Conservation (phyloP, 2,888 invertebrate genomes). For the Stenoptilia bipunctidactyla region DNA sequence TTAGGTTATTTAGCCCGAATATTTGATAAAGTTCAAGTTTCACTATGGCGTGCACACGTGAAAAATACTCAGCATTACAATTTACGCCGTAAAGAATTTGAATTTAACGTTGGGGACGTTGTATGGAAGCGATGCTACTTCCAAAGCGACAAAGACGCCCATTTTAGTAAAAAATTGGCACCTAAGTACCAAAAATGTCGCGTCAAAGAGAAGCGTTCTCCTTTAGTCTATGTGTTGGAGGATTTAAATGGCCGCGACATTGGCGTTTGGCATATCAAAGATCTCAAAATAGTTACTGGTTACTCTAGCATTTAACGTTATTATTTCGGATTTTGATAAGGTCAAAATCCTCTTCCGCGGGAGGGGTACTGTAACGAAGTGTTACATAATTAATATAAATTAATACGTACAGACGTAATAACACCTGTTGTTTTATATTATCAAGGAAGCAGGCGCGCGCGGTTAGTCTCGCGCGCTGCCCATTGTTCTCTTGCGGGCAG, state of each 20-base stretch:
- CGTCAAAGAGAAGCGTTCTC: background rate
- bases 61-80: slow-evolving; percentile 8
- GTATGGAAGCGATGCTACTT: slow-evolving; percentile 14
- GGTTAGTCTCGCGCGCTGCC: too few relatives aligned
- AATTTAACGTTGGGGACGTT: slow-evolving; percentile 16
- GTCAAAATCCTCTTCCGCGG: too few relatives aligned
- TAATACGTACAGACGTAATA: too few relatives aligned
- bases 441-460: too few relatives aligned
- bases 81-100: slow-evolving; percentile 10
- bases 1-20: background rate
- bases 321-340: too few relatives aligned
- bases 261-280: slow-evolving; percentile 1
- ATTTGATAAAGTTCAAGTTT: slow-evolving; percentile 5
- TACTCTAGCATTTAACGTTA: too few relatives aligned
- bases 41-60: slow-evolving; percentile 3
- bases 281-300: background rate
- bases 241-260: background rate
- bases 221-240: background rate
- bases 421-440: too few relatives aligned
- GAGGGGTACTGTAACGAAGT: too few relatives aligned
- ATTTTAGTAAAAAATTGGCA: slow-evolving; percentile 17
- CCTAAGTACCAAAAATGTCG: slow-evolving; percentile 14
- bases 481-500: too few relatives aligned
- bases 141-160: slow-evolving; percentile 15
- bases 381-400: too few relatives aligned